Evolutionary conservation across 2,797 vertebrate genomes (phyloP).

Genomic region (Streptopelia turtur): DNA sequence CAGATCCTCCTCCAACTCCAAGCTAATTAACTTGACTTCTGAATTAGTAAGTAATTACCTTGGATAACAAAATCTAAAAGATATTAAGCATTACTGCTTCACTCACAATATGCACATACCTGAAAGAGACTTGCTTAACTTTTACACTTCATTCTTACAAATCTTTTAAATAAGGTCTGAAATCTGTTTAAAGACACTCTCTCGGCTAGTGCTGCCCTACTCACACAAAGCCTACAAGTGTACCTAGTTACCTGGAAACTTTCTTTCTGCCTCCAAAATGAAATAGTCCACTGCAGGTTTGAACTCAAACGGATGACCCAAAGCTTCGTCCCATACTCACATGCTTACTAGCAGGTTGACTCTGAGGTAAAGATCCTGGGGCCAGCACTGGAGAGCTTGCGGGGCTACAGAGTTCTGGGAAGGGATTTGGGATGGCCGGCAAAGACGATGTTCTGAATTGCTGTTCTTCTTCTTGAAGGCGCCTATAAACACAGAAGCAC

Average conservation of each 20-base stretch:
- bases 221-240: background rate
- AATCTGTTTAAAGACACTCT: background rate
- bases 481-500: slow-evolving; percentile 76
- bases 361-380: slow-evolving; percentile 90
- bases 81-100: background rate
- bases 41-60: background rate
- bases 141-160: background rate
- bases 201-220: background rate
- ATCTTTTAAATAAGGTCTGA: background rate
- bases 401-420: slow-evolving; percentile 92
- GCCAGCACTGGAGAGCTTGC: slow-evolving; percentile 87
- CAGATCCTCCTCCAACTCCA: background rate
- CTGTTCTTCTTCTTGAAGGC: slow-evolving; percentile 92
- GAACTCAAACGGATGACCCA: background rate
- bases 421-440: slow-evolving; percentile 97
- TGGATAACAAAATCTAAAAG: background rate
- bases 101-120: background rate
- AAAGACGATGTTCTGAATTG: slow-evolving; percentile 92
- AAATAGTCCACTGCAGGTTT: background rate
- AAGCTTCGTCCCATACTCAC: slow-evolving; percentile 67
- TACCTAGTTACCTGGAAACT: background rate
- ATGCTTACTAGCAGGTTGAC: slow-evolving; percentile 81
- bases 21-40: background rate
- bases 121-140: background rate
- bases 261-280: background rate